Base-by-base conservation (phyloP, 2,113 vertebrate genomes). In the Edolisoma coerulescens region DNA sequence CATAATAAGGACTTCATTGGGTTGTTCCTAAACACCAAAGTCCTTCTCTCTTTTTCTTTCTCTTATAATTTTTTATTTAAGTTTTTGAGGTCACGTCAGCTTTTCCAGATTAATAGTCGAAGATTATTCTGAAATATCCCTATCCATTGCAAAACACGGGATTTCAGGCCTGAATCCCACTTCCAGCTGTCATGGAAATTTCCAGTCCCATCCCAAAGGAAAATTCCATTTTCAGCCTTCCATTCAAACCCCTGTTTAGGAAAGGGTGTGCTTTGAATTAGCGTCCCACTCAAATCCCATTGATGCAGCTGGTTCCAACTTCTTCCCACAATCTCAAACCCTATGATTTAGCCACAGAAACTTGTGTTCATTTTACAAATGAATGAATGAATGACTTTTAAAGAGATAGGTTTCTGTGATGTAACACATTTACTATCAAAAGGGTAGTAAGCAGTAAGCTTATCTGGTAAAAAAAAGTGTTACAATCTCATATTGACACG, bases 171-270 rank as follows among this genome's bases (percentile, higher is more conserved):
- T 41, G 73, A 84, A 90, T 94, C 84, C 52, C 41, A 37, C 61
- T 91, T 94, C 65, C 77, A 95, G 77, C 91, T 94, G 84, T 94
- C 84, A 64, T 60, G 94, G 94, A 95, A 97, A 75, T 92, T 97
- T 97, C 91, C 93, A 78, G 6, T 52, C 33, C 60, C 16, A 49
- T 89, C 91, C 68, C 50, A 86, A 97, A 89, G 89, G 83, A 92
- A 95, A 96, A 78, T 84, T 89, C 76, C 89, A 81, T 89, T 81
- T 95, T 75, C 91, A 92, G 21, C 41, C 39, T 95, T 78, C 64
- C 47, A 44, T 90, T 89, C 69, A 75, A 24, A 33, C 50, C 59
- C 68, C 27, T 24, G 28, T 64, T 94, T 65, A 84, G 86, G 28
- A 84, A 89, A 80, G 26, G 59, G 26, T 18, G 30, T 83, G 61